Base-by-base conservation (phyloP, 2,113 vertebrate species). In the Elgaria multicarinata region DNA sequence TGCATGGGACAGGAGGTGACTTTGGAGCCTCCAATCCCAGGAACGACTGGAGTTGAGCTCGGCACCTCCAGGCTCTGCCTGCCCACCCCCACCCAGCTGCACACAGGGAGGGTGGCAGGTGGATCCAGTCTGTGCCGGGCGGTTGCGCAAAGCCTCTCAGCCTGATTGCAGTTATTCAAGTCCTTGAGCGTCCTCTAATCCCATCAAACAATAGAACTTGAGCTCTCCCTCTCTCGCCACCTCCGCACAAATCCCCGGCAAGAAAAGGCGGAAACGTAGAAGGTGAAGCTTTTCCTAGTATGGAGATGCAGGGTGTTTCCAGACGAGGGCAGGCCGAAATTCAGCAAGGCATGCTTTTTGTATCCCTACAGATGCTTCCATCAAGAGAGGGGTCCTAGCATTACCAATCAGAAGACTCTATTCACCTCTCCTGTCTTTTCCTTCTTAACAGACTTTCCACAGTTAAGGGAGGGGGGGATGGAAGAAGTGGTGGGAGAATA, bases 111-210 rank as follows among this genome's bases (percentile, higher is more conserved):
- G 0, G 13, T 12, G 58, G 64, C 36, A 44, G 64, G n/a, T 22
- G 50, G 72, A 88, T 85, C 81, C 64, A 39, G 80, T 31, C 74
- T 84, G 50, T 80, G 66, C 82, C 53, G 22, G 79, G 79, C 69
- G 81, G 76, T 8, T 72, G 39, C 18, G 75, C 26, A 64, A 81
- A 75, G 76, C n/a, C 53, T 85, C 31, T 74, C 26, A 26, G 31
- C 42, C 62, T 71, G 74, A 78, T n/a, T 42, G 72, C 39, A 55
- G 33, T 78, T 58, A 58, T 55, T 77, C 16, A 33, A 78, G 82
- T 67, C 90, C 90, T 88, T 91, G 87, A 88, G 76, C 24, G 90
- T 91, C 82, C 90, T 85, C 76, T 85, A 67, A 85, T 80, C 67
- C 82, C 69, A 46, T 50, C 87, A 80, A 88, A 85, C 82, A 74